phyloP scores from a whole-genome alignment of 2,888 invertebrate species.

The Balanococcus diminutus region DNA sequence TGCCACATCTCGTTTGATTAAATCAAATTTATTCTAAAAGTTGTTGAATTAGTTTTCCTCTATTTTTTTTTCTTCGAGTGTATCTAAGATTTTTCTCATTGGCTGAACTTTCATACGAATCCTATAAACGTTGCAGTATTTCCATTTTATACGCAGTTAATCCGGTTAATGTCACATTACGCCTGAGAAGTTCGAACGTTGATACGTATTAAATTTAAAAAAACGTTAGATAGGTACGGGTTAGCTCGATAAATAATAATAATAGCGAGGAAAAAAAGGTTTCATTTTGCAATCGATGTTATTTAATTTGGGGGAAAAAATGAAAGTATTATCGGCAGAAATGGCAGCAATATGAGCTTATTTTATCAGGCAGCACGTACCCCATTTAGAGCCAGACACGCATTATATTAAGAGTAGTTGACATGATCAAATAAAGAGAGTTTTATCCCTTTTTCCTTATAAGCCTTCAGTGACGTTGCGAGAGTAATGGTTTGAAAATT shows the following conservation, averaged over 20 bases:
- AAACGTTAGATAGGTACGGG: background rate
- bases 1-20: background rate
- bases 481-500: slow-evolving; percentile 51
- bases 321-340: slow-evolving; percentile 31
- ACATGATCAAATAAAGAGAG: slow-evolving; percentile 48
- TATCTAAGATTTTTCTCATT: background rate
- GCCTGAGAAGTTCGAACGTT: slow-evolving; percentile 9
- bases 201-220: slow-evolving; percentile 14
- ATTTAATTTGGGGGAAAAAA: slow-evolving; percentile 36
- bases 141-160: background rate
- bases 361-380: slow-evolving; percentile 43
- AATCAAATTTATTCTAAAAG: background rate
- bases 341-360: slow-evolving; percentile 47
- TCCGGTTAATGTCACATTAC: background rate
- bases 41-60: background rate
- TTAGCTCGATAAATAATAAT: slow-evolving; percentile 11
- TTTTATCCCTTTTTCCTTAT: slow-evolving; percentile 44
- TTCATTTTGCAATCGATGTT: background rate
- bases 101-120: background rate
- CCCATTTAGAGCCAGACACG: slow-evolving; percentile 36
- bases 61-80: background rate
- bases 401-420: slow-evolving; percentile 45
- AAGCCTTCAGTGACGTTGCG: slow-evolving; percentile 45
- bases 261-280: background rate
- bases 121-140: background rate